phyloP scores from a whole-genome alignment of 2,888 invertebrate species.

The Machimus atricapillus region DNA sequence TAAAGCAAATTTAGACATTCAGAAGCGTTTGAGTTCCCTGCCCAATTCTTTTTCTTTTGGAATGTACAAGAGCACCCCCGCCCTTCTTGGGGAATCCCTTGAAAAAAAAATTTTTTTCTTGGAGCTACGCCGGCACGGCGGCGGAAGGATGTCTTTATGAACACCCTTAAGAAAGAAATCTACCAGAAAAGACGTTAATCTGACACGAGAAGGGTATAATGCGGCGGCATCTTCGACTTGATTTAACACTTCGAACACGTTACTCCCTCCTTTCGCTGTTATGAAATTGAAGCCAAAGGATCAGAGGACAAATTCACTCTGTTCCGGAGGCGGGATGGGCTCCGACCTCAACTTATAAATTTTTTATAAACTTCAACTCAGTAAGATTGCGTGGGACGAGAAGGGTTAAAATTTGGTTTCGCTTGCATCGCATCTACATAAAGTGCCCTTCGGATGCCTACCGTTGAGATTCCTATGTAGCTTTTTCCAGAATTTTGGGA shows the following conservation, averaged over 20 bases:
- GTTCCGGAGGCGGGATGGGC: not conserved
- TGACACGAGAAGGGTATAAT: slow-evolving; percentile 10
- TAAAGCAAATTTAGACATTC: not conserved
- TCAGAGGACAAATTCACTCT: not conserved
- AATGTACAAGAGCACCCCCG: not conserved
- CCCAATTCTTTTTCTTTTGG: not conserved
- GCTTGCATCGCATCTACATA: not conserved
- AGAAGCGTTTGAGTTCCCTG: not conserved
- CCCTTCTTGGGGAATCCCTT: not conserved
- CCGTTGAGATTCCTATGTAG: not conserved
- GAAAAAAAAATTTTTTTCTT: not conserved
- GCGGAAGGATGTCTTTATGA: not conserved
- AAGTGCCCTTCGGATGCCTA: not conserved
- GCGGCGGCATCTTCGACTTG: slow-evolving; percentile 4
- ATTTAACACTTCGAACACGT: slow-evolving; percentile 17
- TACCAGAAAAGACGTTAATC: not conserved
- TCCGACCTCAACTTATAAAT: not conserved
- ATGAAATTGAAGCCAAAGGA: not conserved
- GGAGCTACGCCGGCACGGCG: not conserved
- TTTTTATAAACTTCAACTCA: not conserved
- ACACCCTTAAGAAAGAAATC: not conserved
- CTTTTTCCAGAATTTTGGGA: not conserved
- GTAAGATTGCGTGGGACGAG: not conserved
- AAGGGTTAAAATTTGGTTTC: not conserved
- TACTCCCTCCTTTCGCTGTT: not conserved